Base-by-base conservation (phyloP, 2,888 invertebrate species). In the Sturmia bella region DNA sequence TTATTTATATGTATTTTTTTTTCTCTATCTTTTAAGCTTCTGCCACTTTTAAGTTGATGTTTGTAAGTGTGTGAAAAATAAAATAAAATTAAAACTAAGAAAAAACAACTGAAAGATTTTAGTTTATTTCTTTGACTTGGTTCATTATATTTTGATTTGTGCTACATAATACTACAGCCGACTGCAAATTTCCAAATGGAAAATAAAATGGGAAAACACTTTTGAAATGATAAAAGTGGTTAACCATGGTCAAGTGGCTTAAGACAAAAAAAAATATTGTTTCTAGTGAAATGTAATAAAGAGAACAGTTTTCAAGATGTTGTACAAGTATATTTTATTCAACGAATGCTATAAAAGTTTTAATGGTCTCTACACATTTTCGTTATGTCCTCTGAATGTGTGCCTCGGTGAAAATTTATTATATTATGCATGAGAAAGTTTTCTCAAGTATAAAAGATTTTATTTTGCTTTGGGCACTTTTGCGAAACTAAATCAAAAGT, bases 101-200 rank as follows among this genome's bases (percentile, higher is more conserved):
- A 19, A n/a, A 32, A 57, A 61, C 17, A 57, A 48, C 63, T 50
- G 66, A 11, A 57, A 54, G 56, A 57, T 78, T 57, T 32, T 5
- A 39, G 19, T 41, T 41, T 41, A 37, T 64, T 37, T 21, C n/a
- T 39, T 21, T 50, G n/a, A 61, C 69, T 68, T 59, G 41, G 48
- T 74, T 82, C 59, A 73, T 77, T 76, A 76, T 81, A 64, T 70
- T 74, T 82, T 82, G 63, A 82, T 82, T 82, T 78, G 57, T 69
- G 73, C 63, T 63, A 50, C 63, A 56, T 73, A 70, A 72, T 72
- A 48, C 61, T 48, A 24, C 43, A 21, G n/a, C 54, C 63, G 48
- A 54, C 21, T 76, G 13, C 39, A 41, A 45, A 13, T 43, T 27
- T 43, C 54, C 6, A 32, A 32, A 32, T 32, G 32, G 13, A 9